Conservation (phyloP, 2,113 vertebrate genomes). For the Syngnathoides biaculeatus region DNA sequence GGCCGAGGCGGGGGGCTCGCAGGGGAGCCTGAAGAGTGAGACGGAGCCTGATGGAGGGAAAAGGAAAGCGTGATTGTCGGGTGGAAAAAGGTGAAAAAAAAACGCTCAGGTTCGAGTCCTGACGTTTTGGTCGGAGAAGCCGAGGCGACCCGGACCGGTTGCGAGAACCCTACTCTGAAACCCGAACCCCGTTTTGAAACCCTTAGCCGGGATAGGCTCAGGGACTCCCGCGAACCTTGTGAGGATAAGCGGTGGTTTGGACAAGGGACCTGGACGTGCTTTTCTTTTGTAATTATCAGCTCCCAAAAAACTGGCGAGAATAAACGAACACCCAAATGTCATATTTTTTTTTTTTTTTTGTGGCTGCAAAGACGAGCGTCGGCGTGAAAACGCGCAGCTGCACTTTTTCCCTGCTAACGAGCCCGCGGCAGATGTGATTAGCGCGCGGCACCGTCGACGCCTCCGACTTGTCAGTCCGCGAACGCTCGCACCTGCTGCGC, state of each 20-base stretch:
- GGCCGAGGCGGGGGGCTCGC: slow-evolving; percentile 63
- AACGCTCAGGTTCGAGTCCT: too few species aligned
- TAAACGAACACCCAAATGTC: neutral
- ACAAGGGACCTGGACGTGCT: too few species aligned
- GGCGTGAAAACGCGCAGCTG: slow-evolving; percentile 64
- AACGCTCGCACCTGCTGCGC: slow-evolving; percentile 33
- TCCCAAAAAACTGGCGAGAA: neutral
- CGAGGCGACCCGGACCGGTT: too few species aligned
- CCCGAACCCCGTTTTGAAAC: too few species aligned
- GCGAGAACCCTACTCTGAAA: too few species aligned
- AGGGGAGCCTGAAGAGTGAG: slow-evolving; percentile 75
- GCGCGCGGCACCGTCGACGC: slow-evolving; percentile 28
- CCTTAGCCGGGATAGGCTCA: too few species aligned
- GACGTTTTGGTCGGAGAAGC: too few species aligned
- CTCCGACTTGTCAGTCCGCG: neutral
- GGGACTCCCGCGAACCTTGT: too few species aligned
- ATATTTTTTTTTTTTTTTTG: slow-evolving; percentile 28
- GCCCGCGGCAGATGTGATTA: slow-evolving; percentile 39
- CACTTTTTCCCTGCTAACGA: slow-evolving; percentile 51
- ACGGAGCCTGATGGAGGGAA: slow-evolving; percentile 78
- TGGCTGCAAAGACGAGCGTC: slow-evolving; percentile 38
- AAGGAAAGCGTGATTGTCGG: slow-evolving; percentile 32
- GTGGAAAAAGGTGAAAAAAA: neutral
- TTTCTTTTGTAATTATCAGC: too few species aligned
- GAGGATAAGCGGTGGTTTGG: too few species aligned